Conservation (phyloP, 2,888 invertebrate species). For the Cerastis rubricosa region DNA sequence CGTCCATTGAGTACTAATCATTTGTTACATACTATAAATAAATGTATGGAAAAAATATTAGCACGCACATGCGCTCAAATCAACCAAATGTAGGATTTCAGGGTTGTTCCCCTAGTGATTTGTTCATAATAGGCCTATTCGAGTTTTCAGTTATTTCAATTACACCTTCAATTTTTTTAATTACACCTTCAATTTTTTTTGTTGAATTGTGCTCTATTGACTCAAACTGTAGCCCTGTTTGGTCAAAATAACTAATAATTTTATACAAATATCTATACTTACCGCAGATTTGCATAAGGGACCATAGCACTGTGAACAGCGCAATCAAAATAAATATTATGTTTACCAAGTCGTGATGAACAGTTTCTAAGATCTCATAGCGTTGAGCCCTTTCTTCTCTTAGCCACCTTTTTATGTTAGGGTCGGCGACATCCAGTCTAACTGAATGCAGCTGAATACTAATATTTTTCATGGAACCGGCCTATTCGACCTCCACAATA, state of each 20-base stretch:
- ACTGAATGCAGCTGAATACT: too few species aligned
- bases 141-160: neutral
- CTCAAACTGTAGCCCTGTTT: neutral
- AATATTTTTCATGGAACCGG: too few species aligned
- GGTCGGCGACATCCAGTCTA: too few species aligned
- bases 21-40: too few species aligned
- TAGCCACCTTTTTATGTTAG: too few species aligned
- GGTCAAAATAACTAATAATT: neutral
- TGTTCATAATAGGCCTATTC: neutral
- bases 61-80: neutral
- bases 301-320: constrained; percentile 62
- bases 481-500: too few species aligned
- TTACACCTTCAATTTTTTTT: too few species aligned
- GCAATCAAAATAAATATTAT: neutral
- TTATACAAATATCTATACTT: constrained; percentile 39
- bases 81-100: neutral
- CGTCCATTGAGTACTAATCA: too few species aligned
- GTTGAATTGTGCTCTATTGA: neutral
- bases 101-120: neutral
- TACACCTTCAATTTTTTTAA: neutral
- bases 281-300: constrained; percentile 70
- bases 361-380: too few species aligned
- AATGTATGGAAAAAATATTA: too few species aligned
- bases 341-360: neutral
- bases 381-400: too few species aligned